Conservation (phyloP, 1,140 invertebrate genomes). For the Trichomalopsis sarcophagae region DNA sequence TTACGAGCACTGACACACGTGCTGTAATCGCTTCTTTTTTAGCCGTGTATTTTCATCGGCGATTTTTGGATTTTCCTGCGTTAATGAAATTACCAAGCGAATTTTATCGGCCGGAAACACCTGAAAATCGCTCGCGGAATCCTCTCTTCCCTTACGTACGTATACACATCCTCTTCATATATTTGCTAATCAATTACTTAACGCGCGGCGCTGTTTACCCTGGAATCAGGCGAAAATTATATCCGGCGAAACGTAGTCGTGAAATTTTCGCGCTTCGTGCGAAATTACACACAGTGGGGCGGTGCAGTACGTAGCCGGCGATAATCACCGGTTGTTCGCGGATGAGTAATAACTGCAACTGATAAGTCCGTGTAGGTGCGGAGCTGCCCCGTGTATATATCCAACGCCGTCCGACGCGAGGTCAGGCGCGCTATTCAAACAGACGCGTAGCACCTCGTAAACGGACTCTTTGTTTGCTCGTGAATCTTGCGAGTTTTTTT, state of each 20-base stretch:
- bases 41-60: neutral
- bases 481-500: neutral
- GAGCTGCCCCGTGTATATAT: neutral
- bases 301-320: neutral
- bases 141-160: neutral
- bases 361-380: conserved; percentile 37
- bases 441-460: conserved; percentile 5
- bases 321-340: conserved; percentile 34
- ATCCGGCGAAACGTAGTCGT: neutral
- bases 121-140: neutral
- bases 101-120: neutral
- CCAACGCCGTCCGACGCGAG: neutral
- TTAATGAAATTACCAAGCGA: neutral
- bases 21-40: conserved; percentile 18
- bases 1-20: conserved; percentile 30
- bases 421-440: conserved; percentile 18
- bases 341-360: conserved; percentile 44
- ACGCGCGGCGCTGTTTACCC: conserved; percentile 5
- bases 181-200: conserved; percentile 52
- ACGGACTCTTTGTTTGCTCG: neutral
- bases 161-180: neutral
- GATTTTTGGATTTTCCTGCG: neutral
- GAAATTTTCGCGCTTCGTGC: conserved; percentile 39
- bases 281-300: conserved; percentile 28
- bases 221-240: conserved; percentile 41